Evolutionary conservation across 2,797 vertebrate species (phyloP), one percentile per base, ranked within the genome.

Genomic region (Euphonia xanthogaster): DNA sequence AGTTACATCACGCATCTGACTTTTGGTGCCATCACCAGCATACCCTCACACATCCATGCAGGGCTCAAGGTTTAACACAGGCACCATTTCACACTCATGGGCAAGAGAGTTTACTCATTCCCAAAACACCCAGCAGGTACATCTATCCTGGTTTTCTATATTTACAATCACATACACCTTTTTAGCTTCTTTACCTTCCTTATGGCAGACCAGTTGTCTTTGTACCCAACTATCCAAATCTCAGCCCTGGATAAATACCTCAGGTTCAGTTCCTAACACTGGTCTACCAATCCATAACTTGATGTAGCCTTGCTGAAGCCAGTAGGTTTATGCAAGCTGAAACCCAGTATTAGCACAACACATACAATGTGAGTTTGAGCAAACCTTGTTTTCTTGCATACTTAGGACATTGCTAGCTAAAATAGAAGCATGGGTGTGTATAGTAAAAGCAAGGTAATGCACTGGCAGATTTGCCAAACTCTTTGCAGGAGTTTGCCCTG

Each of bases 301-400:
- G 21, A 8, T n/a, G 20, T 19, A 51, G 37, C 28, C 27, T 86
- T 58, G 24, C 23, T 48, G 27, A 68, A 88, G 28, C 10, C 61
- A 37, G 18, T 3, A 55, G 57, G n/a, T 47, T 35, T 51, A 60
- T 28, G 15, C 9, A 37, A 54, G 10, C 33, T 71, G 40, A 83
- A 89, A n/a, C 6, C 24, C 31, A 10, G 3, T 13, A 45, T 15
- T 66, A 39, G 30, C 20, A 72, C 8, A 15, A 45, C 13, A 13
- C 5, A 14, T 31, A 12, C 31, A 24, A 5, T 0, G 0, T 21
- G 58, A 76, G 2, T 81, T 53, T 63, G 48, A 76, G 55, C 17
- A 50, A 91, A 9, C 4, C n/a, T 66, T 88, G 61, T 63, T 84
- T 91, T n/a, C 14, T 58, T 55, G 22, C 47, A 60, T 62, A 48